Percentiles rank a stretch among this genome's conserved stretches.
These are phyloP conservation scores for Catharus minimus DNA, from an alignment of 2,113 vertebrate genomes.

Conservation along the genomic window DNA sequence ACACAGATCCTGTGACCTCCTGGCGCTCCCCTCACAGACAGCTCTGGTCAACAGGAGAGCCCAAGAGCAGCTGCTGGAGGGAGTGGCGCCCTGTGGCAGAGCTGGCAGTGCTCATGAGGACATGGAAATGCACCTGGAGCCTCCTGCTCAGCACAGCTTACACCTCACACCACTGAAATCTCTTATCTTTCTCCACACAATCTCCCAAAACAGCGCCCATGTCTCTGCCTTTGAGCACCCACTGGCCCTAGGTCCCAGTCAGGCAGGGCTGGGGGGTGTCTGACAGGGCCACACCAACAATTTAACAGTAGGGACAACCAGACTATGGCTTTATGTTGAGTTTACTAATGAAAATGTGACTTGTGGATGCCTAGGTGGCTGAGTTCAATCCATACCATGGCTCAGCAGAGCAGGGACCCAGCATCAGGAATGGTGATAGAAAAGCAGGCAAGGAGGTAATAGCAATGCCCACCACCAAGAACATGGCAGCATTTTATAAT, in stretches of 20 bases:
- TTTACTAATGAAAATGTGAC: background rate
- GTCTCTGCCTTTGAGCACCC: background rate
- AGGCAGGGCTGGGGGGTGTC: accelerated
- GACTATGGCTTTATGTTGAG: background rate
- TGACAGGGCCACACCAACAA: background rate
- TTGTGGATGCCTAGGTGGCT: background rate
- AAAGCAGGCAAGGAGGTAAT: background rate
- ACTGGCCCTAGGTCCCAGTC: background rate
- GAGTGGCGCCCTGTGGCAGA: accelerated
- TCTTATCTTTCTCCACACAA: background rate
- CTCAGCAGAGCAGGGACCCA: background rate
- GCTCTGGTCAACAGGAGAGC: accelerated
- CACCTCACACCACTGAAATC: background rate
- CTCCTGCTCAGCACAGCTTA: background rate
- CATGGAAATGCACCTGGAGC: accelerated
- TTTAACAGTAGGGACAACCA: background rate
- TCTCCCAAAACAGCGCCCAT: background rate
- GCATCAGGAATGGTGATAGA: background rate
- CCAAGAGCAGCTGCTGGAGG: background rate
- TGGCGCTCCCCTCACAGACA: background rate
- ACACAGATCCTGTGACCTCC: accelerated
- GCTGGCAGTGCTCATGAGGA: accelerated
- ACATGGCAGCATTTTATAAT: background rate
- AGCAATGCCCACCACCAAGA: background rate
- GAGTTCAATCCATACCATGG: background rate